These are phyloP conservation scores for Catalaphyllia jardinei DNA, from an alignment of 64 coral and sea anemone genomes.

Conservation along the genomic window DNA sequence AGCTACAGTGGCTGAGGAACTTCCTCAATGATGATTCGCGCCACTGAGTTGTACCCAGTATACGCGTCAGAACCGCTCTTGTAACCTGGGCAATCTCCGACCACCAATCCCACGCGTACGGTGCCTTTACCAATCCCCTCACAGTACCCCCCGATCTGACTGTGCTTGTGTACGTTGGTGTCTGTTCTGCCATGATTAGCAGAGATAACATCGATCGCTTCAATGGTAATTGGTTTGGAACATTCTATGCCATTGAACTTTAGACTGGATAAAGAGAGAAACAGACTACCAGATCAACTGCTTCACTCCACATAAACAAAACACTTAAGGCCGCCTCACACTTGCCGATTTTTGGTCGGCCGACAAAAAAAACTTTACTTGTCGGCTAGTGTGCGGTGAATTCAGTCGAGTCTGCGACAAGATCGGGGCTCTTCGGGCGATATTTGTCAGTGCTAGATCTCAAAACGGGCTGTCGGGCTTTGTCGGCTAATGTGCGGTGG, in stretches of 20 bases:
- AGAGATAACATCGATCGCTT: background rate
- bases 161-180: constrained; percentile 11
- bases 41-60: background rate
- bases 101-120: background rate
- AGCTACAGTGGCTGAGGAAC: background rate
- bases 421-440: too few relatives aligned
- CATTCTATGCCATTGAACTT: background rate
- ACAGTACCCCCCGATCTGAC: constrained; percentile 19
- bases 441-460: too few relatives aligned
- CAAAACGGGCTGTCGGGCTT: too few relatives aligned
- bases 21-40: background rate
- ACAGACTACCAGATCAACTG: too few relatives aligned
- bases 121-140: background rate
- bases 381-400: too few relatives aligned
- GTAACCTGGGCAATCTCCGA: background rate
- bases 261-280: too few relatives aligned
- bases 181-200: background rate
- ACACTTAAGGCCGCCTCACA: too few relatives aligned
- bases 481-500: too few relatives aligned
- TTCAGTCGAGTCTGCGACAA: too few relatives aligned
- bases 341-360: too few relatives aligned
- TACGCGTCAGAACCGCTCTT: background rate
- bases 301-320: too few relatives aligned
- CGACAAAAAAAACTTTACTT: too few relatives aligned
- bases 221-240: constrained; percentile 7